These are phyloP conservation scores for Lacerta agilis DNA, from an alignment of 2,797 vertebrate species.

Conservation along the genomic window DNA sequence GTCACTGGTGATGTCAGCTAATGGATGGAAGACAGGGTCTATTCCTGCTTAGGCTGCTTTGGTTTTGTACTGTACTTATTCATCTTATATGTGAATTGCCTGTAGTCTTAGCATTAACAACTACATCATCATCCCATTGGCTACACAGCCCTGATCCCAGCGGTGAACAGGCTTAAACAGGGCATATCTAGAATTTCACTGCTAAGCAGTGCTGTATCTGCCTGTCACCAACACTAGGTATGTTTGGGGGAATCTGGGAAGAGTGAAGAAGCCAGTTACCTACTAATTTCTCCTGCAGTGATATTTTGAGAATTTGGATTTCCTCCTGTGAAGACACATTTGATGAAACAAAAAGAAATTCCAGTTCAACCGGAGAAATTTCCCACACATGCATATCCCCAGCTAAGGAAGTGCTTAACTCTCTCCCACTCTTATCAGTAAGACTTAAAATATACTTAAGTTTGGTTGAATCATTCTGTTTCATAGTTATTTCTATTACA, in stretches of 20 bases:
- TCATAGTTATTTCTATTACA: constrained; percentile 11
- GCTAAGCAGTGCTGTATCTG: not conserved
- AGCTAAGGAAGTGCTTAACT: not conserved
- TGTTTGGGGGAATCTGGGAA: not conserved
- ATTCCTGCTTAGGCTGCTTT: too few relatives aligned
- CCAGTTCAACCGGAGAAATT: too few relatives aligned
- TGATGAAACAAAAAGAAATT: not conserved
- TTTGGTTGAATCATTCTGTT: not conserved
- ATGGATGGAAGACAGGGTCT: too few relatives aligned
- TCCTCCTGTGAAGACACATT: not conserved
- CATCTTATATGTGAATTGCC: too few relatives aligned
- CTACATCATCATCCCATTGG: not conserved
- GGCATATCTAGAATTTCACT: not conserved
- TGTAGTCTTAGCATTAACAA: too few relatives aligned
- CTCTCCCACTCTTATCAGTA: not conserved
- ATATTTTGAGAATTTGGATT: not conserved
- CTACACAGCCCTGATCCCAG: too few relatives aligned
- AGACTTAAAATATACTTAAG: not conserved
- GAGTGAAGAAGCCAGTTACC: not conserved
- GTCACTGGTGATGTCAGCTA: too few relatives aligned
- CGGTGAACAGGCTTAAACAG: not conserved
- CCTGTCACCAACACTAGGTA: not conserved
- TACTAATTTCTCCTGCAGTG: not conserved
- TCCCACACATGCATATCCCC: not conserved
- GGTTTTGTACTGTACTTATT: too few relatives aligned